Base-by-base conservation (phyloP, 2,888 invertebrate species). In the Meghimatium bilineatum region DNA sequence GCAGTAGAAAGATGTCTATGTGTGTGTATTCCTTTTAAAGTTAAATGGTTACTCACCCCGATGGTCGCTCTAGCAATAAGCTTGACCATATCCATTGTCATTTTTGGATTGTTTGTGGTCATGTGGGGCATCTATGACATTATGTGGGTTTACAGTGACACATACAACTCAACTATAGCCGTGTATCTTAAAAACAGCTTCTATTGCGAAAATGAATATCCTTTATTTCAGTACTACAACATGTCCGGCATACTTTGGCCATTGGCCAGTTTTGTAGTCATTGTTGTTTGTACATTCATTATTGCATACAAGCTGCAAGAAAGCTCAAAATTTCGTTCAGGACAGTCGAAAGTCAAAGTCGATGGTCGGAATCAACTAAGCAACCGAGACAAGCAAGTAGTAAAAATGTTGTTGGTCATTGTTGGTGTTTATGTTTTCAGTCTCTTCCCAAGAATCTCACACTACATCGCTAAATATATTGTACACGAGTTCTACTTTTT, bases 1-100 rank as follows among this genome's bases (percentile, higher is more conserved):
- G 69, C 77, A 29, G 66, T 83, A 20, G 83, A 83, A 44, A 44
- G 83, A 34, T 83, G 83, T 29, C 56, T 83, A 20, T 83, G 83
- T 49, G 83, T 83, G 20, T 69, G 69, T 66, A 71, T 83, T 20
- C 83, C 83, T 0, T 78, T 83, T 66, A 77, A 71, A 56, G 77
- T 77, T 12, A 77, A 77, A 17, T 66, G 66, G 77, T 26, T 79
- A 6, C 38, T 67, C 38, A 79, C 79, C 6, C 79, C 79, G 1
- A 79, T 69, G n/a, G 32, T 79, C 23, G 32, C 79, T 3, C n/a
- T 79, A 0, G 10, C 52, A 23, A 44, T 69, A 67, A 32, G 66
- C 44, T 52, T 79, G 36, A 34, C 49, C 3, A 44, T 79, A n/a
- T 79, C 79, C 0, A 32, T 69, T 17, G 29, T 49, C 44, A 66